Evolutionary conservation across 1,140 invertebrate genomes (phyloP), one percentile per base, ranked within the genome.

Genomic region (Dermatophagoides farinae): DNA sequence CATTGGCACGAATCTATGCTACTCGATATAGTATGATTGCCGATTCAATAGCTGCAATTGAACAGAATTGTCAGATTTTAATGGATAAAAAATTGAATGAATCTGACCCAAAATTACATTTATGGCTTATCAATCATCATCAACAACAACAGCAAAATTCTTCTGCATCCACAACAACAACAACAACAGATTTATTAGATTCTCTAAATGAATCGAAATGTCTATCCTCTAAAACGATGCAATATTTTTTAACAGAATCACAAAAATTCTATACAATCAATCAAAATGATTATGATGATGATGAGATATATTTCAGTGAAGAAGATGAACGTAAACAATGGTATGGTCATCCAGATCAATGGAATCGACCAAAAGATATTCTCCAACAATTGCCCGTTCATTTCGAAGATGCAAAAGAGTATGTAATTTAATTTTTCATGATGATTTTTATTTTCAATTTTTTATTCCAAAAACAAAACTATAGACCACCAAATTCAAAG

Each of bases 401-500:
- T 6, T 55, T 41, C 25, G 53, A 55, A 14, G 53, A 55, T 12
- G 12, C 25, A 11, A 16, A 23, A 40, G 53, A 55, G 53, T 55
- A 55, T 25, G 53, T n/a, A n/a, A n/a, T 55, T 12, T 55, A 14
- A 4, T n/a, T n/a, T 38, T 55, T 20, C 5, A 39, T 55, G 12
- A 37, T 55, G 14, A 25, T 4, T 38, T 11, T 55, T 6, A 44
- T 55, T 38, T 12, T 38, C 22, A 18, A 4, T 18, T 38, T 40
- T 20, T 38, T 39, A 38, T 55, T 5, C 22, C 31, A 4, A 1
- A 25, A n/a, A n/a, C n/a, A n/a, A n/a, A n/a, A n/a, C n/a, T 25
- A 55, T 40, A 55, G 53, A 39, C 31, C 53, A 55, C 14, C 25
- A 14, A 55, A 55, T 25, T 55, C 53, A 22, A 55, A 55, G n/a